These are phyloP conservation scores for Pseudomyrmex dendroicus DNA, from an alignment of 1,140 invertebrate genomes.

Conservation along the genomic window DNA sequence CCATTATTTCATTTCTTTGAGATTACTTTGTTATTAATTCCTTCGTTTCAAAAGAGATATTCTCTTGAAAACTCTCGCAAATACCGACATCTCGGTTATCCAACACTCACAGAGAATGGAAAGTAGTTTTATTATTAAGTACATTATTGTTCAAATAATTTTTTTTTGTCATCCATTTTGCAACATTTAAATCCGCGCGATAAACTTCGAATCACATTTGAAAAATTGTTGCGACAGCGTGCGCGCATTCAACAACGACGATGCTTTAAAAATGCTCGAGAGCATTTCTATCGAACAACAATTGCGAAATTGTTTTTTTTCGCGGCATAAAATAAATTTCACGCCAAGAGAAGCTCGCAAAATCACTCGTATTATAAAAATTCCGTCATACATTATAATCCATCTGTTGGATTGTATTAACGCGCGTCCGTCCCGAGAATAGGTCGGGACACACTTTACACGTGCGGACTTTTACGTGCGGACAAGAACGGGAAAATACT, in stretches of 20 bases:
- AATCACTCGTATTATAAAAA: constrained; percentile 27
- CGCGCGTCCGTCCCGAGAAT: neutral
- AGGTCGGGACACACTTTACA: neutral
- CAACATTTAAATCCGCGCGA: neutral
- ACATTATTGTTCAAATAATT: too few species aligned
- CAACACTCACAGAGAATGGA: neutral
- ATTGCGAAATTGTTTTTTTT: constrained; percentile 1
- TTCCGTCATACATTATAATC: constrained; percentile 19
- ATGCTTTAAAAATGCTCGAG: constrained; percentile 1
- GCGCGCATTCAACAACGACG: neutral
- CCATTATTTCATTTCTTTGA: neutral
- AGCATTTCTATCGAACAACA: neutral
- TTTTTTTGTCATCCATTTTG: neutral
- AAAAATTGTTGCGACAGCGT: neutral
- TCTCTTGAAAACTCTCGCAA: neutral
- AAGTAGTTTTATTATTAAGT: neutral
- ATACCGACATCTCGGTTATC: neutral
- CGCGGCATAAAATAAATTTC: constrained; percentile 12
- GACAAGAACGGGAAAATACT: neutral
- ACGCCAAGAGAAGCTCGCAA: neutral
- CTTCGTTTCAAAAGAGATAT: neutral
- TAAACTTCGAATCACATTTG: neutral
- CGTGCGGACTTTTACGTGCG: neutral
- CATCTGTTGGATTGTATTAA: constrained; percentile 45
- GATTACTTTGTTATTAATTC: constrained; percentile 19